These are phyloP conservation scores for Scolanthus callimorphus DNA, from an alignment of 92 coral and sea anemone species.

Conservation along the genomic window DNA sequence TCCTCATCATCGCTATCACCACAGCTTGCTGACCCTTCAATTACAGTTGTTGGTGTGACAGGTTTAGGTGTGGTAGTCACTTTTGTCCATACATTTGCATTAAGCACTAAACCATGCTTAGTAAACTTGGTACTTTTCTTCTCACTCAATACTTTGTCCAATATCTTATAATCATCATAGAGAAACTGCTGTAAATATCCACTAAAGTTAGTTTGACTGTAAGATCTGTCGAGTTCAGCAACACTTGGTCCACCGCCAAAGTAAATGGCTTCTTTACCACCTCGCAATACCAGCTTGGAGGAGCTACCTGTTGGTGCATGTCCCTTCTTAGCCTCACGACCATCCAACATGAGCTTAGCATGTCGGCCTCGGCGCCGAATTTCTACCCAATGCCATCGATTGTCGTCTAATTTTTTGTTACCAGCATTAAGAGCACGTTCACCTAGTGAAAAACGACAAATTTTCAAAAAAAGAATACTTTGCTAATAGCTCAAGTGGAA, in stretches of 20 bases:
- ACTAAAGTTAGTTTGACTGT: conserved; percentile 52
- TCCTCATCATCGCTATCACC: conserved; percentile 42
- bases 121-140: conserved; percentile 33
- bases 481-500: too few species aligned
- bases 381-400: conserved; percentile 63
- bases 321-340: conserved; percentile 15
- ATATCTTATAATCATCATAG: conserved; percentile 45
- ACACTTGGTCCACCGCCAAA: conserved; percentile 56
- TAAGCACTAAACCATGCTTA: conserved; percentile 57
- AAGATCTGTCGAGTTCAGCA: conserved; percentile 29
- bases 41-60: conserved; percentile 4
- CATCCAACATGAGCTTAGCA: conserved; percentile 32
- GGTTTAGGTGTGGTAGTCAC: conserved; percentile 7
- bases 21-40: conserved; percentile 20
- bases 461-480: too few species aligned
- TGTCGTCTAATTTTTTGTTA: conserved; percentile 19
- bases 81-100: conserved; percentile 25
- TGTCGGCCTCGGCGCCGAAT: conserved; percentile 29
- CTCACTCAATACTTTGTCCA: conserved; percentile 41
- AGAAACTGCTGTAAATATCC: conserved; percentile 71
- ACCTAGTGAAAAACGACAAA: conserved; percentile 3
- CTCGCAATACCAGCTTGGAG: conserved; percentile 18
- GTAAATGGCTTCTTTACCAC: conserved; percentile 30
- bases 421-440: conserved; percentile 21
- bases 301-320: conserved; percentile 15